Evolutionary conservation across 2,113 vertebrate genomes (phyloP).

Genomic region (Campylomormyrus numenius): DNA sequence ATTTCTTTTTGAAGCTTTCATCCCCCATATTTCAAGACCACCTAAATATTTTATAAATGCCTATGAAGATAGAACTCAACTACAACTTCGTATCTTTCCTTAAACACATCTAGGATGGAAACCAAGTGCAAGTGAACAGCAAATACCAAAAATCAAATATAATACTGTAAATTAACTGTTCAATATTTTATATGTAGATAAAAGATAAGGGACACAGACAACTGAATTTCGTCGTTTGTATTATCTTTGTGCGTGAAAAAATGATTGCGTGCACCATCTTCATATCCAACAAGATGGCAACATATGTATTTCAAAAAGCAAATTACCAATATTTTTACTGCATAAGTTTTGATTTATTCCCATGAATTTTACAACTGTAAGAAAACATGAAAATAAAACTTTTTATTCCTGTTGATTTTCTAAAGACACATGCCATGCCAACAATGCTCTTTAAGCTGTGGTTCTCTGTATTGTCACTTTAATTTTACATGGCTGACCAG

Average conservation of each 20-base stretch:
- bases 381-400: background rate
- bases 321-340: background rate
- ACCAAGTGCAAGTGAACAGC: constrained; percentile 2
- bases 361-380: background rate
- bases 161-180: background rate
- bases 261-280: background rate
- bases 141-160: background rate
- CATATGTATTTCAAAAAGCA: background rate
- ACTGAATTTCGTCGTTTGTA: background rate
- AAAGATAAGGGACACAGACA: background rate
- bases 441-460: background rate
- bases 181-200: background rate
- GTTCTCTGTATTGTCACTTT: background rate
- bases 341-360: background rate
- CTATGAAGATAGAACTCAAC: background rate
- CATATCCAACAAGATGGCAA: background rate
- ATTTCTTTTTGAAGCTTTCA: background rate
- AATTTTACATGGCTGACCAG: background rate
- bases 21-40: background rate
- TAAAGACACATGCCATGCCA: background rate
- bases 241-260: background rate
- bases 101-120: background rate
- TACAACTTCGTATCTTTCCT: background rate
- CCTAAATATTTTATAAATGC: constrained; percentile 2
- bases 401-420: background rate